These are phyloP conservation scores for Chloropsis cyanopogon DNA, from an alignment of 2,113 vertebrate genomes.

Conservation along the genomic window DNA sequence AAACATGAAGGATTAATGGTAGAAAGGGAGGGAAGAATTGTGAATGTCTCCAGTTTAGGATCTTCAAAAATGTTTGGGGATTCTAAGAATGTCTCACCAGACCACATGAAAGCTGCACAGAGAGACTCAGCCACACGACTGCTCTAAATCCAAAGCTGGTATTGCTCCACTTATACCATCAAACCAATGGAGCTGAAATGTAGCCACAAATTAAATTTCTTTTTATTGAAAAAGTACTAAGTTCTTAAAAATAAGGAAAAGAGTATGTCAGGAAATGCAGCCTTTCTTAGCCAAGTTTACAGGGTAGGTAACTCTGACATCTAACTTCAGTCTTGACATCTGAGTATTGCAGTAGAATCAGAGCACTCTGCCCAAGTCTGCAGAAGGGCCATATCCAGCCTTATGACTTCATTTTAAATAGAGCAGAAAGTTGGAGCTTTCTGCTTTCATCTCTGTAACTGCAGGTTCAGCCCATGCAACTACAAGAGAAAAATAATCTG, in stretches of 20 bases:
- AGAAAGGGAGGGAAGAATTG: slow-evolving; percentile 72
- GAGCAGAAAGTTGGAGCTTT: not conserved
- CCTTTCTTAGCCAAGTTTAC: not conserved
- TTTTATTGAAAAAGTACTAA: slow-evolving; percentile 80
- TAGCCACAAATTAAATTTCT: slow-evolving; percentile 79
- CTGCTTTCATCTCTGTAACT: not conserved
- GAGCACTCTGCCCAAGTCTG: not conserved
- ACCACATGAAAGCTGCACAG: slow-evolving; percentile 77
- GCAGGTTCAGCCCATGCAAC: not conserved
- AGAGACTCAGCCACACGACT: slow-evolving; percentile 73
- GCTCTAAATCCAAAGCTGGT: slow-evolving; percentile 72
- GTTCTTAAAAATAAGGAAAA: slow-evolving; percentile 59
- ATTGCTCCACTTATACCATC: slow-evolving; percentile 70
- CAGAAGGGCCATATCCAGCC: not conserved
- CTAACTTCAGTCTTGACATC: not conserved
- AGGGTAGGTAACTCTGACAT: slow-evolving; percentile 33
- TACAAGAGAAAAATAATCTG: not conserved
- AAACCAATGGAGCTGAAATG: slow-evolving; percentile 72
- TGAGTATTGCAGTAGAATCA: not conserved
- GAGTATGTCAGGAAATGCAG: slow-evolving; percentile 41
- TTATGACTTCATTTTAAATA: not conserved
- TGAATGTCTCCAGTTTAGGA: slow-evolving; percentile 76
- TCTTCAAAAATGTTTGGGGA: slow-evolving; percentile 78
- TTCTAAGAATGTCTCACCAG: slow-evolving; percentile 72
- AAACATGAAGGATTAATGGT: slow-evolving; percentile 76